phyloP scores from a whole-genome alignment of 1,140 invertebrate genomes.

The Drosophila pallidifrons region DNA sequence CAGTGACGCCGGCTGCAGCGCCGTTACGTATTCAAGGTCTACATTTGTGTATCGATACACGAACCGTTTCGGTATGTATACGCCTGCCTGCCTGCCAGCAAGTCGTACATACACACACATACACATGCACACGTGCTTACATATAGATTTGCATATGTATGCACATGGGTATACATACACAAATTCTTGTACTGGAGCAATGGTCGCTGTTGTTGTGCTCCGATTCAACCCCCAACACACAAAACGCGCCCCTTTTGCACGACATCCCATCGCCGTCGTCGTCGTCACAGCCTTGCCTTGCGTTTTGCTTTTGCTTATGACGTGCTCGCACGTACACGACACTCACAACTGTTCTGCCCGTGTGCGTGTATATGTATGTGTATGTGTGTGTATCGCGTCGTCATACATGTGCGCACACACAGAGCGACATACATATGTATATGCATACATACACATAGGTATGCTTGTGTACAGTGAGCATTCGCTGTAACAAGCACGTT shows the following conservation, averaged over 20 bases:
- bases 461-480: constrained; percentile 21
- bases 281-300: constrained; percentile 51
- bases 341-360: constrained; percentile 49
- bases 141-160: constrained; percentile 33
- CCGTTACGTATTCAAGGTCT: constrained; percentile 74
- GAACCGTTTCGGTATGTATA: constrained; percentile 48
- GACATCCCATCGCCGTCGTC: constrained; percentile 23
- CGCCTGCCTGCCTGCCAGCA: constrained; percentile 5
- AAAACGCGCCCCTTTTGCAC: constrained; percentile 48
- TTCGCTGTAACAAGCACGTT: constrained; percentile 6
- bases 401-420: constrained; percentile 34
- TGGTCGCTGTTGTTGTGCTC: constrained; percentile 24
- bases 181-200: constrained; percentile 24
- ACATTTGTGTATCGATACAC: constrained; percentile 69
- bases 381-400: constrained; percentile 34
- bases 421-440: constrained; percentile 15
- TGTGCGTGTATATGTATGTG: constrained; percentile 10
- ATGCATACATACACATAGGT: constrained; percentile 21
- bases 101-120: constrained; percentile 14
- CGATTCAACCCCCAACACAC: constrained; percentile 53
- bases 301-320: constrained; percentile 64
- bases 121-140: constrained; percentile 23
- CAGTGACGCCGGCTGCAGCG: constrained; percentile 28
- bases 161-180: constrained; percentile 49
- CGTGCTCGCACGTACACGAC: constrained; percentile 68